Percentiles rank a stretch among this genome's conserved stretches.
Evolutionary conservation across 2,888 invertebrate genomes (phyloP).

Genomic region (Notodonta dromedarius): DNA sequence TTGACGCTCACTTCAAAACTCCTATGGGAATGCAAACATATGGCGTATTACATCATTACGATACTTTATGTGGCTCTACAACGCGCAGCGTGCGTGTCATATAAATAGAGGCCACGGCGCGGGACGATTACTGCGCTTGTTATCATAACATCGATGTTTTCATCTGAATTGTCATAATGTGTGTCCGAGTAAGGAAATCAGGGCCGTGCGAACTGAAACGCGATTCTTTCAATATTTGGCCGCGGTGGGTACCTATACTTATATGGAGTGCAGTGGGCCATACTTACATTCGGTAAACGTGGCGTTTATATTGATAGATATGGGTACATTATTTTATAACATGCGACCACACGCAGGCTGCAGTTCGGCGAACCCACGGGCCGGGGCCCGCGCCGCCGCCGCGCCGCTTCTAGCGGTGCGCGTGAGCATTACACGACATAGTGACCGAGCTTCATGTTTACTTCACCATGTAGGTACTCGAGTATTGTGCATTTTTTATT

Average conservation of each 20-base stretch:
- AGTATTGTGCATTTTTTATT: neutral
- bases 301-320: conserved; percentile 16
- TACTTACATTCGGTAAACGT: too few relatives aligned
- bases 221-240: conserved; percentile 34
- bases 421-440: conserved; percentile 6
- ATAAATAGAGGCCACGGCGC: conserved; percentile 11
- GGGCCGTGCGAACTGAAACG: conserved; percentile 33
- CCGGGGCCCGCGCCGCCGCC: conserved; percentile 3
- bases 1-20: conserved; percentile 27
- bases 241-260: conserved; percentile 12
- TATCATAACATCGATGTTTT: conserved; percentile 38
- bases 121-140: conserved; percentile 15
- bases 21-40: conserved; percentile 44
- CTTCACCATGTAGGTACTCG: neutral
- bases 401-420: conserved; percentile 2
- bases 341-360: conserved; percentile 44
- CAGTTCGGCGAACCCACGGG: conserved; percentile 44
- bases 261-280: neutral
- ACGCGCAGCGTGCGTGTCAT: conserved; percentile 6
- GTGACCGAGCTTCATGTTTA: conserved; percentile 5
- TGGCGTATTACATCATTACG: conserved; percentile 19
- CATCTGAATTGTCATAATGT: conserved; percentile 34
- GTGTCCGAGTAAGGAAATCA: conserved; percentile 38
- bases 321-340: conserved; percentile 28
- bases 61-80: conserved; percentile 10